A percentile compares a stretch with the other conserved stretches of the same genome.
phyloP scores from a whole-genome alignment of 2,113 vertebrate species.

The Hystrix brachyura region DNA sequence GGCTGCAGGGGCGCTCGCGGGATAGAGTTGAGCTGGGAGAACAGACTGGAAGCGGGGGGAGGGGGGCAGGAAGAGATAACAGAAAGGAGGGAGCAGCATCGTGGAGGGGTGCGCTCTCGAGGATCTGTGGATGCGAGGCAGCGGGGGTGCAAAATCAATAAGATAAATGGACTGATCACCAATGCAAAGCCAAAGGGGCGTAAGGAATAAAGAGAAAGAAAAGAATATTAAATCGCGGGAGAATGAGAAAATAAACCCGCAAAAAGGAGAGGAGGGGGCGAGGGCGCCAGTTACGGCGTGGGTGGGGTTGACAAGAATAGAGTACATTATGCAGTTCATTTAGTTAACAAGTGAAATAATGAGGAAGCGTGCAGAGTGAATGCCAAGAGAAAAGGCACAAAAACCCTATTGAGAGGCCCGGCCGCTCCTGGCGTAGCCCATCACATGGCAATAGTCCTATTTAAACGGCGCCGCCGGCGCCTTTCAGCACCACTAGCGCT shows the following conservation, averaged over 20 bases:
- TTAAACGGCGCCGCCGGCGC: constrained; percentile 92
- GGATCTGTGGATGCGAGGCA: constrained; percentile 27
- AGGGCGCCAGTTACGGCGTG: constrained; percentile 95
- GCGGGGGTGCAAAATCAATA: constrained; percentile 84
- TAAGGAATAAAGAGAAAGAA: constrained; percentile 89
- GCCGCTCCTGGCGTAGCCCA: constrained; percentile 93
- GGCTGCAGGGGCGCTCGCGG: neutral
- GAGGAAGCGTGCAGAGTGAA: constrained; percentile 99
- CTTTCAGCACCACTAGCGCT: constrained; percentile 97
- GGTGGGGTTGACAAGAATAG: constrained; percentile 99
- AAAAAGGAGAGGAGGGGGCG: constrained; percentile 90
- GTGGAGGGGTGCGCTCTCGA: neutral
- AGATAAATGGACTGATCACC: constrained; percentile 82
- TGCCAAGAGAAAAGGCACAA: constrained; percentile 98
- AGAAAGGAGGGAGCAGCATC: neutral
- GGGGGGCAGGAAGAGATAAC: neutral
- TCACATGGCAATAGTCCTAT: constrained; percentile 96
- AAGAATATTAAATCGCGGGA: constrained; percentile 93
- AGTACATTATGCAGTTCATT: constrained; percentile 99
- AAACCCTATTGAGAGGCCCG: constrained; percentile 97
- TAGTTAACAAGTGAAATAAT: constrained; percentile 99
- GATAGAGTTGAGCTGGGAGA: neutral
- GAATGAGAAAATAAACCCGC: constrained; percentile 92
- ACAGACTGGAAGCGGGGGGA: neutral
- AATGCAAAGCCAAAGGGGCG: constrained; percentile 83